Base-by-base conservation (phyloP, 2,888 invertebrate genomes). In the Brenthis hecate region DNA sequence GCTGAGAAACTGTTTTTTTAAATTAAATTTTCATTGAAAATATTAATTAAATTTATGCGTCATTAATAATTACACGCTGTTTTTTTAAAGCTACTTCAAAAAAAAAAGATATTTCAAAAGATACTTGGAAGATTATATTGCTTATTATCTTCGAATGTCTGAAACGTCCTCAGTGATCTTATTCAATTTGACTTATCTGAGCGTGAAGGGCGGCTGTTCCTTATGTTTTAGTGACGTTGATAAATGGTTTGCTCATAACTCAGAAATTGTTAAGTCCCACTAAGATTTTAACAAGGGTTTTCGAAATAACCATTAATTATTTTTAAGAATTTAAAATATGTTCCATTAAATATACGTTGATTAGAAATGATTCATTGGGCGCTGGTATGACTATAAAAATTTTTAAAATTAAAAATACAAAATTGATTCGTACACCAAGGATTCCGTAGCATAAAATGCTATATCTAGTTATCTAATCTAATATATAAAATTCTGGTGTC, bases 201-300 rank as follows among this genome's bases (percentile, higher is more conserved):
- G 54, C 61, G 47, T 51, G 65, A 68, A 62, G 65, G 58, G 68
- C 50, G 62, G 55, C 56, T 54, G 66, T 61, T 70, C 67, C 70
- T 69, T 68, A 66, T 58, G 65, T 72, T 68, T 65, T 51, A 66
- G 50, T 54, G 73, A 72, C 69, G 60, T 72, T 69, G 72, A 73
- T 60, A 73, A 72, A 73, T 70, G 50, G 63, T 69, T 48, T 47
- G 53, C 69, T 69, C 65, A 48, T 66, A 60, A 53, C 62, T 64
- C 61, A 70, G 70, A 66, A 68, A 73, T 72, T 73, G 63, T 71
- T 60, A 64, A 67, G 66, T 60, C 58, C 55, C 36, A 47, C 23
- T 11, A 53, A 64, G 60, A 70, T 56, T 66, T 70, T 58, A 66
- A 60, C 60, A 58, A 43, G 50, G 50, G 23, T 36, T 36, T 54